Percentiles rank a stretch among this genome's conserved stretches.
Conservation (phyloP, 2,113 vertebrate genomes). For the Alectura lathami region DNA sequence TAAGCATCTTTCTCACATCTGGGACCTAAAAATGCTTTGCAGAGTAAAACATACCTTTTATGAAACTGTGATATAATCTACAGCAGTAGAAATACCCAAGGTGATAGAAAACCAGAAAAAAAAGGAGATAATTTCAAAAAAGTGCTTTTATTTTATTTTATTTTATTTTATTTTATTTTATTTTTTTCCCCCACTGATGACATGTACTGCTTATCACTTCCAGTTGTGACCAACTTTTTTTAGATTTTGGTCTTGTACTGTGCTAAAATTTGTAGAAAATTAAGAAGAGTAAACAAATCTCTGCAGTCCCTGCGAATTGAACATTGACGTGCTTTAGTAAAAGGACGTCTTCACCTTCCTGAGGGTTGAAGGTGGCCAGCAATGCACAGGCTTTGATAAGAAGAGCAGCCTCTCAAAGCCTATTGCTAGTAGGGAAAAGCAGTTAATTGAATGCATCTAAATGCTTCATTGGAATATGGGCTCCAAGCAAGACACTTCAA, state of each 20-base stretch:
- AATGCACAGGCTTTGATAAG: not conserved
- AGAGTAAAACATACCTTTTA: not conserved
- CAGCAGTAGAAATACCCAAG: not conserved
- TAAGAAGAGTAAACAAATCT: not conserved
- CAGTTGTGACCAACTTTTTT: not conserved
- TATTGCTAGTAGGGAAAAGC: not conserved
- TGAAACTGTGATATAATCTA: not conserved
- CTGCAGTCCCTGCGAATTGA: not conserved
- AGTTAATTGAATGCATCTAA: not conserved
- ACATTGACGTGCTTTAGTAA: not conserved
- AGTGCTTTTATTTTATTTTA: too few relatives aligned
- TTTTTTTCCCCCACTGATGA: rapidly evolving
- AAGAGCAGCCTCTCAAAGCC: not conserved
- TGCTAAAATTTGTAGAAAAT: not conserved
- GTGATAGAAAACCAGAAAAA: not conserved
- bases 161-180: too few relatives aligned
- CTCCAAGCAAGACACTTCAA: not conserved
- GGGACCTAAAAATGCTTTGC: not conserved
- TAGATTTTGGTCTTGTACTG: not conserved
- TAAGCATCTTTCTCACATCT: not conserved
- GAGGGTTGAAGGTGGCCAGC: not conserved
- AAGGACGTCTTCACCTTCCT: not conserved
- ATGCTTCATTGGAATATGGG: not conserved
- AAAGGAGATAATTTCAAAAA: not conserved
- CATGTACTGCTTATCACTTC: not conserved